These are phyloP conservation scores for Novumbra hubbsi DNA, from an alignment of 2,797 vertebrate genomes.

Conservation along the genomic window DNA sequence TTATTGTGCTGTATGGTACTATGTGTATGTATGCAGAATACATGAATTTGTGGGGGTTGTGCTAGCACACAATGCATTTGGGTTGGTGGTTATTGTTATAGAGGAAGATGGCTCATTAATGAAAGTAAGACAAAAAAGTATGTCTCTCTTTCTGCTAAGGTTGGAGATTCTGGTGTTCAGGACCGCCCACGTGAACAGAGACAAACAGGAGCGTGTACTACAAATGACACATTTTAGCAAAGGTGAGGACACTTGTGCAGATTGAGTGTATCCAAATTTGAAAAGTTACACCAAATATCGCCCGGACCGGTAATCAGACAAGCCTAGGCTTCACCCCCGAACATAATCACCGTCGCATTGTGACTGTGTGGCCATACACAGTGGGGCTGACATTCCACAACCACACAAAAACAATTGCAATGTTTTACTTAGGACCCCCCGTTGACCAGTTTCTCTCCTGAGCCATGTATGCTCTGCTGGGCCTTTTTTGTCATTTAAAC, in stretches of 20 bases:
- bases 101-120: too few species aligned
- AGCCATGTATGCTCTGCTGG: neutral
- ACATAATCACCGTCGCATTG: conserved; percentile 10
- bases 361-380: neutral
- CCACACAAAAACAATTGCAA: conserved; percentile 38
- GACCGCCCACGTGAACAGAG: neutral
- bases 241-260: neutral
- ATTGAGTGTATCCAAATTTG: neutral
- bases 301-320: neutral
- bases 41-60: too few species aligned
- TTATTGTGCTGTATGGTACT: too few species aligned
- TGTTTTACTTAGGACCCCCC: neutral
- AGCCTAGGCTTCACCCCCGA: neutral
- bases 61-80: too few species aligned
- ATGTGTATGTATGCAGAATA: too few species aligned
- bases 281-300: neutral
- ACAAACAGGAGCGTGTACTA: neutral
- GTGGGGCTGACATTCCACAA: neutral
- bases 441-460: neutral
- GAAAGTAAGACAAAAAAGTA: too few species aligned
- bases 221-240: neutral
- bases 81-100: too few species aligned
- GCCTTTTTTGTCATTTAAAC: conserved; percentile 33
- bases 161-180: conserved; percentile 19
- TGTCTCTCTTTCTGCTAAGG: neutral